phyloP scores from a whole-genome alignment of 2,113 vertebrate species.

The Balaenoptera acutorostrata region DNA sequence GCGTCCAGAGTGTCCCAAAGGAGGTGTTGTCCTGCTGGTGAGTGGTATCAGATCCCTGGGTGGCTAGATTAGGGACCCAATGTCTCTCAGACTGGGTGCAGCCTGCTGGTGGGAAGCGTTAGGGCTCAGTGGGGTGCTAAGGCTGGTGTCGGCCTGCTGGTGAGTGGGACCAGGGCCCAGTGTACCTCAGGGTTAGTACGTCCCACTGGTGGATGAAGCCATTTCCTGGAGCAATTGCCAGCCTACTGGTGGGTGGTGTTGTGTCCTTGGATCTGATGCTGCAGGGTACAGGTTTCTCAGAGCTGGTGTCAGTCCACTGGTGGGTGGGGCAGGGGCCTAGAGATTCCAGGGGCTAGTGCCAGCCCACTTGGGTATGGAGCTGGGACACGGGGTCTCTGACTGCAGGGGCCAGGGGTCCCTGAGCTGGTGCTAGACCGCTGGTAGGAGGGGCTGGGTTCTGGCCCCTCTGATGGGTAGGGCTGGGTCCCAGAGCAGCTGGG shows the following conservation, averaged over 20 bases:
- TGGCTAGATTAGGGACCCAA: background rate
- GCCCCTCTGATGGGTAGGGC: background rate
- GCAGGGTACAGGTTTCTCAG: background rate
- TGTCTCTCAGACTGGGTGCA: background rate
- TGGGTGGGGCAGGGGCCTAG: background rate
- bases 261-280: background rate
- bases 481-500: background rate
- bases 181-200: background rate
- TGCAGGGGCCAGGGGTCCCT: background rate
- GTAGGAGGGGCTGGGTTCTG: background rate
- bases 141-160: background rate
- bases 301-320: background rate
- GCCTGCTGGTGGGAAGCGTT: background rate
- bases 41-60: background rate
- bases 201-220: background rate
- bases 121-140: background rate
- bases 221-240: background rate
- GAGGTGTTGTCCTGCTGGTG: background rate
- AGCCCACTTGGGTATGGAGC: background rate
- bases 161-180: background rate
- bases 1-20: background rate
- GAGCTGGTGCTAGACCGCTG: background rate
- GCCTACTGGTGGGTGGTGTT: background rate
- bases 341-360: background rate
- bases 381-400: fast-evolving